phyloP scores from a whole-genome alignment of 2,113 vertebrate genomes.

The Oxyruncus cristatus region DNA sequence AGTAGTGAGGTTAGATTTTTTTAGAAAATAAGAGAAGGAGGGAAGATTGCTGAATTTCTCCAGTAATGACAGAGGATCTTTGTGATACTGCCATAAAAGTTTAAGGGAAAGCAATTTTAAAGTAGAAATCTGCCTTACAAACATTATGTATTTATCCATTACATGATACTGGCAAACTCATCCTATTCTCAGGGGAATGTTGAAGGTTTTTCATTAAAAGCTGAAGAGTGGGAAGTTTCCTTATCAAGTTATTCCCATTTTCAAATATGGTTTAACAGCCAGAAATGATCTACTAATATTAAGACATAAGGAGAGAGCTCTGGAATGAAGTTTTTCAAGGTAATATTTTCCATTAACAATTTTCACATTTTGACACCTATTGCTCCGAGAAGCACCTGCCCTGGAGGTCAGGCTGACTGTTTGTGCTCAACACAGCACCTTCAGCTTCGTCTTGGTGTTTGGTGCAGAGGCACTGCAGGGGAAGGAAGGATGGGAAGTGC shows the following conservation, averaged over 20 bases:
- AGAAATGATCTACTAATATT: not conserved
- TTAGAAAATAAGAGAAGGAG: not conserved
- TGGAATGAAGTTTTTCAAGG: not conserved
- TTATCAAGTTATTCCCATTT: not conserved
- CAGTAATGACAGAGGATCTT: not conserved
- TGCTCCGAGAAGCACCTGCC: not conserved
- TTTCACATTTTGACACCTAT: fast-evolving
- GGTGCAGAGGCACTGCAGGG: not conserved
- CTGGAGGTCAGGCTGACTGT: not conserved
- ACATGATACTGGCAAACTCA: not conserved
- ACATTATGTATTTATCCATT: not conserved
- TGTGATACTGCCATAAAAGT: not conserved
- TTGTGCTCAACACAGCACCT: not conserved
- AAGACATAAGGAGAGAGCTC: not conserved
- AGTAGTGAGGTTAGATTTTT: not conserved
- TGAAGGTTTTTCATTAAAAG: not conserved
- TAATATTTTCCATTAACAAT: not conserved
- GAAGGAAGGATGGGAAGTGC: not conserved
- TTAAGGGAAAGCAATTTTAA: not conserved
- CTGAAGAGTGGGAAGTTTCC: not conserved
- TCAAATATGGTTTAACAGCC: not conserved
- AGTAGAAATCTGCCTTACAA: not conserved
- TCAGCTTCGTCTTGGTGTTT: not conserved
- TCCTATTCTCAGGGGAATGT: not conserved
- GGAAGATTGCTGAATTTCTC: not conserved